Conservation (phyloP, 2,888 invertebrate genomes). For the Rosalia funebris region DNA sequence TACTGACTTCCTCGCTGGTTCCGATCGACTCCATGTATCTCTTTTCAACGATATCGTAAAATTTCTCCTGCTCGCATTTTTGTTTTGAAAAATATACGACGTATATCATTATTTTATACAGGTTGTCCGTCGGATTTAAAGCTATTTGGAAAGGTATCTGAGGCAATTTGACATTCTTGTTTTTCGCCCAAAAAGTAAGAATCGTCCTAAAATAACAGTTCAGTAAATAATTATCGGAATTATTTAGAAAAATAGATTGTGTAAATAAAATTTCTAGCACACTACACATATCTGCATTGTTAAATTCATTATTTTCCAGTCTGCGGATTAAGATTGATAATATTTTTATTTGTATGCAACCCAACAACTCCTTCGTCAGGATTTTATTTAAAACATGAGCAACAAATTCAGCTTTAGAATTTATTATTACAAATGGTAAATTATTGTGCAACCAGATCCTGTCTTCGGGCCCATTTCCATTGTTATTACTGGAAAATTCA, state of each 20-base stretch:
- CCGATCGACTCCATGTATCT: constrained; percentile 29
- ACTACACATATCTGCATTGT: constrained; percentile 17
- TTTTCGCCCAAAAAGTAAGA: constrained; percentile 33
- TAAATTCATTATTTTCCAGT: constrained; percentile 32
- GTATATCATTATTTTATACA: constrained; percentile 46
- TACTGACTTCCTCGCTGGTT: constrained; percentile 35
- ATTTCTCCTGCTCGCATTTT: constrained; percentile 15
- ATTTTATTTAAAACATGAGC: constrained; percentile 35
- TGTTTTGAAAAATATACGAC: constrained; percentile 39
- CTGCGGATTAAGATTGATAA: constrained; percentile 42
- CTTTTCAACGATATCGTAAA: constrained; percentile 29
- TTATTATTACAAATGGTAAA: constrained; percentile 41
- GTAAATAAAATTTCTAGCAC: constrained; percentile 36
- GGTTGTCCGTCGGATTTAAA: constrained; percentile 24
- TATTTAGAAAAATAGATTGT: constrained; percentile 23
- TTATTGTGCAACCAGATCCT: constrained; percentile 49
- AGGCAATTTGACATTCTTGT: not conserved
- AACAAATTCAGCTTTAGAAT: constrained; percentile 28
- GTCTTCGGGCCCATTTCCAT: constrained; percentile 9
- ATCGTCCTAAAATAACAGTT: constrained; percentile 47
- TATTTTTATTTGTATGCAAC: constrained; percentile 44
- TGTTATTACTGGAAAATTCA: constrained; percentile 16
- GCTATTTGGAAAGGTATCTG: not conserved
- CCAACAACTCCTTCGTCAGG: constrained; percentile 26
- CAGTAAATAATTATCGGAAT: constrained; percentile 39